A percentile compares a stretch with the other conserved stretches of the same genome.
Conservation (phyloP, 1,140 invertebrate species). For the Magallana gigas region DNA sequence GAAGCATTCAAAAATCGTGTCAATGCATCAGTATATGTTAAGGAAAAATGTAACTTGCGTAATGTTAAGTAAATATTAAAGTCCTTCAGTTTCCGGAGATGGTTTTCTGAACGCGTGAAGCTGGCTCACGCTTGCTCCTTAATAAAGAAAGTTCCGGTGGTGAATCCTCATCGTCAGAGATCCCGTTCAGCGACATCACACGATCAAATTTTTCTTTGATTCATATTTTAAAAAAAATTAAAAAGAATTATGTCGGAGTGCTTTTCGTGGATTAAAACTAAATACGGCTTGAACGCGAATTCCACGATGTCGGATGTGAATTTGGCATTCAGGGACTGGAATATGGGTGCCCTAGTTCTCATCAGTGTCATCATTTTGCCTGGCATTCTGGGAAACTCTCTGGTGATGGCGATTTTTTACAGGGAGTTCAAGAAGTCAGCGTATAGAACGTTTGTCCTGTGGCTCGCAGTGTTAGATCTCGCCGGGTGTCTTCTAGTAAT, state of each 20-base stretch:
- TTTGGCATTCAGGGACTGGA: constrained; percentile 18
- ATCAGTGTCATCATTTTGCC: constrained; percentile 21
- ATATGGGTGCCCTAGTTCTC: constrained; percentile 22
- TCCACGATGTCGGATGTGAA: not conserved
- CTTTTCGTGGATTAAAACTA: constrained; percentile 12
- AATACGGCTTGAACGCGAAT: constrained; percentile 25
- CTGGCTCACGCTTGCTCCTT: too few relatives aligned
- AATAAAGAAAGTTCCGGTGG: not conserved
- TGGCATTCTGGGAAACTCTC: constrained; percentile 34
- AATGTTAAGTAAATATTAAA: too few relatives aligned
- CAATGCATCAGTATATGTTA: too few relatives aligned
- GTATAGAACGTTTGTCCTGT: constrained; percentile 38
- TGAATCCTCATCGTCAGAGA: too few relatives aligned
- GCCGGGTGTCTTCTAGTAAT: constrained; percentile 8
- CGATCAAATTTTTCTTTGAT: too few relatives aligned
- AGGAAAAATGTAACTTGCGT: too few relatives aligned
- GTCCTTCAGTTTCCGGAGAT: too few relatives aligned
- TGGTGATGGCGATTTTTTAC: constrained; percentile 24
- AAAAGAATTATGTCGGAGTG: not conserved
- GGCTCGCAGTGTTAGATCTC: constrained; percentile 17
- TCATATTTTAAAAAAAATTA: not conserved
- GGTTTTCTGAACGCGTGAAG: too few relatives aligned
- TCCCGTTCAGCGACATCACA: too few relatives aligned
- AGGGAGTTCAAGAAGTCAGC: constrained; percentile 28
- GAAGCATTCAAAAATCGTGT: too few relatives aligned